phyloP scores from a whole-genome alignment of 2,888 invertebrate genomes.

The Bombyx huttoni region DNA sequence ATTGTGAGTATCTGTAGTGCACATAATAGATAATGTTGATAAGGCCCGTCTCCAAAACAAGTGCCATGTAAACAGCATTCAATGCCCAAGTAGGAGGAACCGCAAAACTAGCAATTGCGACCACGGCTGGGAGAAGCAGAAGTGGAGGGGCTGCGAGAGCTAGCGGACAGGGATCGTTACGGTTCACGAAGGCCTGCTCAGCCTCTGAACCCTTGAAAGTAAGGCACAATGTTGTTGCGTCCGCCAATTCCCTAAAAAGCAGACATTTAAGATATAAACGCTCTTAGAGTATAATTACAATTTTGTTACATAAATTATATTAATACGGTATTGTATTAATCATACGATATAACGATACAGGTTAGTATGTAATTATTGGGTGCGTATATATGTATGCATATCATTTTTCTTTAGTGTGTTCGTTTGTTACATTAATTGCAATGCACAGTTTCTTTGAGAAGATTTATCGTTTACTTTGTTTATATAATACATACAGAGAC shows the following conservation, averaged over 20 bases:
- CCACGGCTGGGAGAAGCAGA: conserved; percentile 53
- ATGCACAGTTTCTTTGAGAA: too few species aligned
- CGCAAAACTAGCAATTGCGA: conserved; percentile 42
- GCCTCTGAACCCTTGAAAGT: conserved; percentile 45
- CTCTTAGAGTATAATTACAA: neutral
- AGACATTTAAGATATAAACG: neutral
- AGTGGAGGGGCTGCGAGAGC: conserved; percentile 51
- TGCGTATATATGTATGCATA: too few species aligned
- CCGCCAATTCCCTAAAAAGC: conserved; percentile 46
- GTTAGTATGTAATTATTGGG: too few species aligned
- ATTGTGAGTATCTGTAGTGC: conserved; percentile 36
- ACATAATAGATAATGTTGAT: conserved; percentile 39
- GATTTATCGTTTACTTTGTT: too few species aligned
- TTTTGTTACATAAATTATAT: too few species aligned
- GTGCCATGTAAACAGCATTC: conserved; percentile 42
- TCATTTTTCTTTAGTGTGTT: too few species aligned
- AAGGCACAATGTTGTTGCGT: conserved; percentile 51
- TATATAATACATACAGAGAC: too few species aligned
- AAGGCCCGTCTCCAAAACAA: conserved; percentile 44
- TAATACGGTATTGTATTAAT: too few species aligned
- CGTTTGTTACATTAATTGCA: too few species aligned
- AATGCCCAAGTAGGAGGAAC: conserved; percentile 42
- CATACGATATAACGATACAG: too few species aligned
- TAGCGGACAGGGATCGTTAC: conserved; percentile 45
- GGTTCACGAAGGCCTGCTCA: conserved; percentile 41